Conservation (phyloP, 2,888 invertebrate species). For the Nemotelus nigrinus region DNA sequence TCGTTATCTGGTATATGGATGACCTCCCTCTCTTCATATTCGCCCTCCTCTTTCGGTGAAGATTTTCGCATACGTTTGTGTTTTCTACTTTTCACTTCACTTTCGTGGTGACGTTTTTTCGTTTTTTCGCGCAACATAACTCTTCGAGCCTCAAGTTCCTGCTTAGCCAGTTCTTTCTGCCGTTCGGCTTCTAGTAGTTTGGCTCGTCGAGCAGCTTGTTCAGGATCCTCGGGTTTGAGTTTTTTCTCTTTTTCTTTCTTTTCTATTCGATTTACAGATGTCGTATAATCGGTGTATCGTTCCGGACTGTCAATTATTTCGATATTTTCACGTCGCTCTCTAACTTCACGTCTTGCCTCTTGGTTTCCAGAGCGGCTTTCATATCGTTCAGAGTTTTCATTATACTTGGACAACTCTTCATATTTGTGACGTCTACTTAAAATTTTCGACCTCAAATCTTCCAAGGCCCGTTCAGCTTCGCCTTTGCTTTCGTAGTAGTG, state of each 20-base stretch:
- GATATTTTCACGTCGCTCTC: conserved; percentile 54
- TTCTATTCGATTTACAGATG: conserved; percentile 49
- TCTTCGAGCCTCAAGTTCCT: conserved; percentile 80
- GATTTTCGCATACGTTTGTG: conserved; percentile 52
- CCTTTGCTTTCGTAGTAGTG: conserved; percentile 56
- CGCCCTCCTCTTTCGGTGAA: conserved; percentile 55
- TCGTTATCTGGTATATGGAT: conserved; percentile 62
- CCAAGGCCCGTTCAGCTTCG: conserved; percentile 73
- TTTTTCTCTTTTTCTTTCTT: conserved; percentile 44
- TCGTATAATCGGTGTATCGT: conserved; percentile 61
- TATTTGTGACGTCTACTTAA: conserved; percentile 76
- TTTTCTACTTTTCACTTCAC: conserved; percentile 57
- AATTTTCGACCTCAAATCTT: conserved; percentile 79
- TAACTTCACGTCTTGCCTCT: not conserved
- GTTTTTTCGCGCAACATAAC: conserved; percentile 68
- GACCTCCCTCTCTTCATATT: conserved; percentile 53
- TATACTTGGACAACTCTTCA: conserved; percentile 66
- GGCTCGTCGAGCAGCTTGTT: conserved; percentile 71
- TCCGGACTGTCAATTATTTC: conserved; percentile 67
- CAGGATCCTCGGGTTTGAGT: conserved; percentile 62
- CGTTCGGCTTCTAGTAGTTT: conserved; percentile 78
- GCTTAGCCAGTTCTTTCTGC: conserved; percentile 80
- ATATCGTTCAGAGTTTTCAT: conserved; percentile 53
- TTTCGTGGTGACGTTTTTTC: conserved; percentile 54
- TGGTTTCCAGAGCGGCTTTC: conserved; percentile 21